Evolutionary conservation across 2,888 invertebrate genomes (phyloP).

Genomic region (Drosophila borborema): DNA sequence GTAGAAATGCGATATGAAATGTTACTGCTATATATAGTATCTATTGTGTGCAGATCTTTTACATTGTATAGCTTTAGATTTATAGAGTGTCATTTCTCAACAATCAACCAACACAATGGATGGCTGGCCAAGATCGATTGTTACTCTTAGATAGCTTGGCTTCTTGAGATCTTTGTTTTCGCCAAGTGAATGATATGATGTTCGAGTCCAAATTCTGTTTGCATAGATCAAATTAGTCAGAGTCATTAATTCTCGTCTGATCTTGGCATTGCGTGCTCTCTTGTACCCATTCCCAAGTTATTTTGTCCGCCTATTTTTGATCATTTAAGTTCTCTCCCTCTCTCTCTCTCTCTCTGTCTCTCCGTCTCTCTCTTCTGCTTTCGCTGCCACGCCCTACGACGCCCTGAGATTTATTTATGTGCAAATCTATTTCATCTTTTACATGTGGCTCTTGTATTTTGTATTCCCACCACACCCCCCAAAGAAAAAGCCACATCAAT

Average conservation of each 20-base stretch:
- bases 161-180: not conserved
- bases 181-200: not conserved
- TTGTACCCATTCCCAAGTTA: slow-evolving; percentile 1
- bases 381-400: slow-evolving; percentile 17
- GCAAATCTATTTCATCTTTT: slow-evolving; percentile 25
- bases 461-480: not conserved
- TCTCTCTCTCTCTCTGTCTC: slow-evolving; percentile 2
- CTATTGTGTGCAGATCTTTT: not conserved
- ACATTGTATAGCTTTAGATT: slow-evolving; percentile 2
- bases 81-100: slow-evolving; percentile 9
- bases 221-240: slow-evolving; percentile 12
- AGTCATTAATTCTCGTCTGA: slow-evolving; percentile 19
- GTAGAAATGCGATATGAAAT: slow-evolving; percentile 1
- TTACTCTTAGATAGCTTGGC: not conserved
- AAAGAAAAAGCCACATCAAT: slow-evolving; percentile 32
- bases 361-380: slow-evolving; percentile 25
- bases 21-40: slow-evolving; percentile 3
- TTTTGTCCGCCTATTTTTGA: not conserved
- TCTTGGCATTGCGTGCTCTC: not conserved
- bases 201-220: not conserved
- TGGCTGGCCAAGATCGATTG: slow-evolving; percentile 11
- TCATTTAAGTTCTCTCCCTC: too few relatives aligned
- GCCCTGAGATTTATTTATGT: slow-evolving; percentile 19
- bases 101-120: slow-evolving; percentile 13
- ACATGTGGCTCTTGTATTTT: not conserved